Evolutionary conservation across 92 coral and sea anemone species (phyloP).

Genomic region (Anthopleura xanthogrammica): DNA sequence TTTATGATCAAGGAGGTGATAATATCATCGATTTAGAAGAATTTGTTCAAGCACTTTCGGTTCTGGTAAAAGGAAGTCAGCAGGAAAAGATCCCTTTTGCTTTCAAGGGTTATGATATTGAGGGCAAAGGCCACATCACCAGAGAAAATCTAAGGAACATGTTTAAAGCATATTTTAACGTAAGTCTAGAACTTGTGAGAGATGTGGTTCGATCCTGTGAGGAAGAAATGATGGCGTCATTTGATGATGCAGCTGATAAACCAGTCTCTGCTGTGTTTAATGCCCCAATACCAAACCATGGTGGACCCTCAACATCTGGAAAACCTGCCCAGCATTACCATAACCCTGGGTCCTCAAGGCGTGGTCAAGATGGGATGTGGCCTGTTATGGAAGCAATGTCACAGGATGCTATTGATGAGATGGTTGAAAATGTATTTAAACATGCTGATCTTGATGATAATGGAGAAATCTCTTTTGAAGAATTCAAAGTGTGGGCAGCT

Average conservation of each 20-base stretch:
- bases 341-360: conserved; percentile 58
- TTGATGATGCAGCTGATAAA: conserved; percentile 95
- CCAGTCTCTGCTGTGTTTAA: conserved; percentile 96
- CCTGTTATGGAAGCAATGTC: conserved; percentile 99
- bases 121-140: conserved; percentile 72
- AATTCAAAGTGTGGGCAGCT: conserved; percentile 93
- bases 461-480: conserved; percentile 89
- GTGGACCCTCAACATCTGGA: conserved; percentile 60
- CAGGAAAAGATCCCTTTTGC: conserved; percentile 93
- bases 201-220: conserved; percentile 95
- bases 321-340: conserved; percentile 57
- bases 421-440: conserved; percentile 91
- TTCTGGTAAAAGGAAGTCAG: conserved; percentile 92
- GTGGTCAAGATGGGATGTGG: conserved; percentile 78
- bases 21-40: conserved; percentile 88
- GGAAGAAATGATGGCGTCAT: conserved; percentile 97
- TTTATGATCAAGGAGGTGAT: conserved; percentile 85
- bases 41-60: conserved; percentile 80
- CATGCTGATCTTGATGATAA: conserved; percentile 86
- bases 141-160: conserved; percentile 82
- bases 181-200: conserved; percentile 92
- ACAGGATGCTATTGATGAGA: conserved; percentile 98
- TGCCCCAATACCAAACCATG: conserved; percentile 88
- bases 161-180: conserved; percentile 96
- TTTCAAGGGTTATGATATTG: conserved; percentile 90